Conservation (phyloP, 35 echinoderm and acorn worm species). For the Ophioderma brevispina region DNA sequence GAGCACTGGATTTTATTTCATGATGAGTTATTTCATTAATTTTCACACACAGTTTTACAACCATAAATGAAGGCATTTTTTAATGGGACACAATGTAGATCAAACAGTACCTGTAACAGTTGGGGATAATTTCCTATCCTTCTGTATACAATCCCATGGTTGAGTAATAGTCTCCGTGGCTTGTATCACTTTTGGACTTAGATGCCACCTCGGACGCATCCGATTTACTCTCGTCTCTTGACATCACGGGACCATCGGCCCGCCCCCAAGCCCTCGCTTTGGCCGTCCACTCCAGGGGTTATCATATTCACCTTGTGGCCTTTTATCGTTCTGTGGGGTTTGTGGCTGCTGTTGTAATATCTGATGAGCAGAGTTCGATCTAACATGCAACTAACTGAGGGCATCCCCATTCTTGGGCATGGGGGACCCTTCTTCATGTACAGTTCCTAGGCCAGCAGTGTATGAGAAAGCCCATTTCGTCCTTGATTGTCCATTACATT, state of each 20-base stretch:
- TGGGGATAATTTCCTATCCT: constrained; percentile 72
- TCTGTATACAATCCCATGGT: constrained; percentile 94
- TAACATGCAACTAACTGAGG: not conserved
- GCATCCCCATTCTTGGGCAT: not conserved
- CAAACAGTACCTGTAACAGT: constrained; percentile 66
- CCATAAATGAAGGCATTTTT: no score
- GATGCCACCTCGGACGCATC: constrained; percentile 42
- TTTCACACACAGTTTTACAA: no score
- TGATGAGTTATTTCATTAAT: no score
- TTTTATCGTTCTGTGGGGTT: constrained; percentile 84
- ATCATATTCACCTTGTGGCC: constrained; percentile 84
- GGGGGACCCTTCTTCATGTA: not conserved
- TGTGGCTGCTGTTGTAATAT: constrained; percentile 39
- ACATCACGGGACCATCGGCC: constrained; percentile 36
- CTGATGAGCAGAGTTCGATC: constrained; percentile 53
- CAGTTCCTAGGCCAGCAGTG: not conserved
- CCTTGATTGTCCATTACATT: not conserved
- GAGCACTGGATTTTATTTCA: no score
- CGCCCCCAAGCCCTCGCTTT: constrained; percentile 34
- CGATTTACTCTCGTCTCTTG: constrained; percentile 60
- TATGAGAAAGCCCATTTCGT: not conserved
- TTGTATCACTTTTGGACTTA: constrained; percentile 70
- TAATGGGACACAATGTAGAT: no score
- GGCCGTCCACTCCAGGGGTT: constrained; percentile 94
- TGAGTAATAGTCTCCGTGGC: constrained; percentile 95